These are phyloP conservation scores for Cinclus cinclus DNA, from an alignment of 2,113 vertebrate genomes.

Conservation along the genomic window DNA sequence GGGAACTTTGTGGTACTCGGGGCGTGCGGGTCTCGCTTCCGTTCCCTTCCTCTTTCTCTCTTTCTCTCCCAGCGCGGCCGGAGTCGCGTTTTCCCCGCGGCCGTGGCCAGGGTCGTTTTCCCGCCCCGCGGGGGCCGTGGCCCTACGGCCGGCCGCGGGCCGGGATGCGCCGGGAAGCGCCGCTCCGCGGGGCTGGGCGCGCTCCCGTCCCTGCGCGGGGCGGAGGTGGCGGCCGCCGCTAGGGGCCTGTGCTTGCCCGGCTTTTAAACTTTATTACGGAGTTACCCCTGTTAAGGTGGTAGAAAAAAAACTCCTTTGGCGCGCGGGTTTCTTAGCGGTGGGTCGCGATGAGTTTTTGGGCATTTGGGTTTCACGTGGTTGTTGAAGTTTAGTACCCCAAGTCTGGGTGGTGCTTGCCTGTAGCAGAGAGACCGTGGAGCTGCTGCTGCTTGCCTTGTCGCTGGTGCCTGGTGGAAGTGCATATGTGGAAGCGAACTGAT, in stretches of 20 bases:
- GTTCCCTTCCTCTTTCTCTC: no score
- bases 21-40: neutral
- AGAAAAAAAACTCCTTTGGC: neutral
- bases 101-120: neutral
- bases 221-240: neutral
- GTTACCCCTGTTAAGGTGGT: accelerated
- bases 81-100: accelerated
- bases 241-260: neutral
- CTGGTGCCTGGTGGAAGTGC: neutral
- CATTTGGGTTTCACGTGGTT: accelerated
- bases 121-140: neutral
- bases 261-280: accelerated
- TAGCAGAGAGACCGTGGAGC: neutral
- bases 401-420: no score
- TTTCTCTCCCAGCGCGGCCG: no score
- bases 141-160: neutral
- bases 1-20: neutral
- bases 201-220: neutral
- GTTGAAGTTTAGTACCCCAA: neutral
- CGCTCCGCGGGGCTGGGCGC: neutral
- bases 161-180: neutral
- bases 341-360: neutral
- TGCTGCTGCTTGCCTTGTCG: neutral
- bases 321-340: accelerated
- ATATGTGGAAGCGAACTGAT: neutral